Evolutionary conservation across 1,140 invertebrate species (phyloP), one percentile per base, ranked within the genome.

Genomic region (Aleiodes sp.): DNA sequence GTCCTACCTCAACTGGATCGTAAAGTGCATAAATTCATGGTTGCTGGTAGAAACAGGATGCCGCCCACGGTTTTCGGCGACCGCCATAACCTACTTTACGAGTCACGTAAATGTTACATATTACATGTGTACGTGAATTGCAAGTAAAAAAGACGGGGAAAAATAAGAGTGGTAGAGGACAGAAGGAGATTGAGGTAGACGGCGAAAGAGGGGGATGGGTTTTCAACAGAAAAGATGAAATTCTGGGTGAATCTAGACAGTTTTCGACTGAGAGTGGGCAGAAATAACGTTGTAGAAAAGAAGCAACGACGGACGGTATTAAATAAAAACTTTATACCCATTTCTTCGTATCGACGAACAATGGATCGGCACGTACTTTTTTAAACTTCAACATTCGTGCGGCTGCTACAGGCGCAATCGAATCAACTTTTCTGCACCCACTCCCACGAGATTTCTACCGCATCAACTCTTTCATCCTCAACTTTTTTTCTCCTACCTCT

Each of bases 41-140:
- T 26, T 61, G 16, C 28, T 26, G 56, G 56, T 21, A 43, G 60
- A 10, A 39, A 21, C 8, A 26, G 52, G 10, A 19, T n/a, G 56
- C 24, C 46, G 35, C 31, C 52, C 62, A 57, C 37, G 16, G 33
- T 33, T 70, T 65, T 41, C 10, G 52, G 62, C 21, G 21, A 66
- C 43, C 39, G 41, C 57, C 37, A 65, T 70, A 62, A 61, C 63
- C 64, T 4, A 62, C 56, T 70, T 70, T 70, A 70, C 64, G 68
- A 69, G 70, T 61, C 65, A 72, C 74, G 68, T 75, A 75, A 75
- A 63, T 70, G 72, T 68, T 75, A 75, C 72, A 74, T 71, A 74
- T 74, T 75, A 68, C 65, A 67, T 70, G 37, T 29, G 26, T 70
- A 74, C 72, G 72, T 74, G 74, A 70, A 67, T 67, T 61, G 56